Evolutionary conservation across 2,797 vertebrate species (phyloP).

Genomic region (Enteromius fasciolatus): DNA sequence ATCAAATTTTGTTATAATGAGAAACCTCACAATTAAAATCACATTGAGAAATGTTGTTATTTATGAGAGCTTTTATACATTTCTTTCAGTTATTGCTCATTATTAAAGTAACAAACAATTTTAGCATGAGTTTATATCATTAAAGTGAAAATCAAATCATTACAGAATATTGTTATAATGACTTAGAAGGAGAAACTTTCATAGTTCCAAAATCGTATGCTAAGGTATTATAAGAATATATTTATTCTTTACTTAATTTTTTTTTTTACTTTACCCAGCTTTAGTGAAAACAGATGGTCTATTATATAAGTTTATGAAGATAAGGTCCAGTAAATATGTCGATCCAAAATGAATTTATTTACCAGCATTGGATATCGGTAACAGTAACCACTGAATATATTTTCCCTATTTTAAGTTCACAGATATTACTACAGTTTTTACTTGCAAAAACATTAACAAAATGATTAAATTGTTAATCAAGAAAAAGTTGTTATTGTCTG

Average conservation of each 20-base stretch:
- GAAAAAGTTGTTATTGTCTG: constrained; percentile 1
- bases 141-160: not conserved
- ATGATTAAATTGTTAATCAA: constrained; percentile 30
- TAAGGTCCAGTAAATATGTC: not conserved
- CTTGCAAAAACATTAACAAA: constrained; percentile 19
- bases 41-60: not conserved
- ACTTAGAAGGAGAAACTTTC: not conserved
- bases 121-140: not conserved
- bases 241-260: not conserved
- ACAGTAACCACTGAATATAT: not conserved
- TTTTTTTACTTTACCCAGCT: not conserved
- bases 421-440: constrained; percentile 11
- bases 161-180: not conserved
- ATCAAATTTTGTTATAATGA: not conserved
- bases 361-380: constrained; percentile 26
- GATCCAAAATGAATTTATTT: constrained; percentile 34
- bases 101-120: not conserved
- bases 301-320: not conserved
- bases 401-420: not conserved
- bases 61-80: not conserved
- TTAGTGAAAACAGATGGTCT: not conserved
- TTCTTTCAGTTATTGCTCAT: not conserved
- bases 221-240: not conserved
- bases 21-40: not conserved
- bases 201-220: not conserved